phyloP scores from a whole-genome alignment of 2,113 vertebrate species.

The Nyctibius bracteatus region DNA sequence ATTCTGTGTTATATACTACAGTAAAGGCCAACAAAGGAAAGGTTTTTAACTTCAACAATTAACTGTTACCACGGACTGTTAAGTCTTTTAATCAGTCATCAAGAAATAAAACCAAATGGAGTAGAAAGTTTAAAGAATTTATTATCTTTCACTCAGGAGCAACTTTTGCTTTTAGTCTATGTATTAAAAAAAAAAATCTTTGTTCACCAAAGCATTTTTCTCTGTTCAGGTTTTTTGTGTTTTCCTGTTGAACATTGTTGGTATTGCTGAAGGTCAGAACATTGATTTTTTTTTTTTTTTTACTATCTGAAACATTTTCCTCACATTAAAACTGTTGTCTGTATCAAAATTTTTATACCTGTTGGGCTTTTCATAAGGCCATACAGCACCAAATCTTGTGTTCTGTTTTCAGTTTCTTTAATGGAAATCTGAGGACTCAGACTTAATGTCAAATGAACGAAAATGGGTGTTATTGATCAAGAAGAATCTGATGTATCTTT shows the following conservation, averaged over 20 bases:
- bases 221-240: neutral
- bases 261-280: neutral
- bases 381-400: neutral
- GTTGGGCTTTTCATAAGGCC: neutral
- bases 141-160: neutral
- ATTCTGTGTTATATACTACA: neutral
- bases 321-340: neutral
- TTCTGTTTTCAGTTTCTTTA: neutral
- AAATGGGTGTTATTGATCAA: neutral
- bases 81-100: neutral
- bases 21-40: neutral
- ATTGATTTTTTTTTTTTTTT: neutral
- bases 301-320: neutral
- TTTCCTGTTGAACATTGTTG: neutral
- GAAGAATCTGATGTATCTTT: neutral
- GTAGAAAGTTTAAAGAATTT: neutral
- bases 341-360: neutral
- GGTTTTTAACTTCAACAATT: neutral
- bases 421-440: neutral
- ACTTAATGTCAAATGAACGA: neutral
- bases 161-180: slow-evolving; percentile 8
- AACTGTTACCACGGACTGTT: neutral
- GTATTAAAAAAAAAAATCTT: neutral
- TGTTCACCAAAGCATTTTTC: neutral
- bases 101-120: neutral